Conservation (phyloP, 2,113 vertebrate species). For the Protobothrops flavoviridis region DNA sequence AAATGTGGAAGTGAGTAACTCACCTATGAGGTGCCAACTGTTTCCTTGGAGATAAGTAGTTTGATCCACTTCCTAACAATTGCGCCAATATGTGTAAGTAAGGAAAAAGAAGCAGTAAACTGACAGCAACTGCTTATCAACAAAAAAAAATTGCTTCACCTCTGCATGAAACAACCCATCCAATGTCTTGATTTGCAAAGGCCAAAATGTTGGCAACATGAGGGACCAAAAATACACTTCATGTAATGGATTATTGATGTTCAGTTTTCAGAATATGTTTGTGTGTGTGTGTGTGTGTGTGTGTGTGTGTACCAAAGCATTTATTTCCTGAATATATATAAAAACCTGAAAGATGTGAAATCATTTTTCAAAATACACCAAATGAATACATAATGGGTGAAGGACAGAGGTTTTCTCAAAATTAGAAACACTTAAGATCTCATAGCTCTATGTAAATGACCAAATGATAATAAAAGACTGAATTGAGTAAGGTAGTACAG, state of each 20-base stretch:
- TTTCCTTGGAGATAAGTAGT: slow-evolving; percentile 13
- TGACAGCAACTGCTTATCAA: background rate
- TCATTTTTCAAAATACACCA: background rate
- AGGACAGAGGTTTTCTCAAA: background rate
- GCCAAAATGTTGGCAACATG: rapidly evolving
- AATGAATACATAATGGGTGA: background rate
- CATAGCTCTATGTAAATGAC: background rate
- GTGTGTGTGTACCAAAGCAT: background rate
- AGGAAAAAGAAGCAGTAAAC: slow-evolving; percentile 14
- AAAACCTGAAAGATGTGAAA: background rate
- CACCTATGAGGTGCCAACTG: background rate
- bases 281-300: no score
- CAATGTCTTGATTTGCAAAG: background rate
- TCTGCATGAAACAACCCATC: slow-evolving; percentile 4
- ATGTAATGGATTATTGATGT: background rate
- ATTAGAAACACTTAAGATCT: background rate
- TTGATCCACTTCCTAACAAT: background rate
- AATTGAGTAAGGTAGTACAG: background rate
- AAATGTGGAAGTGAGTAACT: background rate
- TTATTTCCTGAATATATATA: background rate
- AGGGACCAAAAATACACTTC: background rate
- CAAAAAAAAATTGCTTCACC: background rate
- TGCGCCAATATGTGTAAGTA: background rate
- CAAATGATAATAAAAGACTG: background rate
- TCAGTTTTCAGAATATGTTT: background rate